Percentiles rank a stretch among this genome's conserved stretches.
Conservation (phyloP, 2,888 invertebrate species). For the Prosapia bicincta region DNA sequence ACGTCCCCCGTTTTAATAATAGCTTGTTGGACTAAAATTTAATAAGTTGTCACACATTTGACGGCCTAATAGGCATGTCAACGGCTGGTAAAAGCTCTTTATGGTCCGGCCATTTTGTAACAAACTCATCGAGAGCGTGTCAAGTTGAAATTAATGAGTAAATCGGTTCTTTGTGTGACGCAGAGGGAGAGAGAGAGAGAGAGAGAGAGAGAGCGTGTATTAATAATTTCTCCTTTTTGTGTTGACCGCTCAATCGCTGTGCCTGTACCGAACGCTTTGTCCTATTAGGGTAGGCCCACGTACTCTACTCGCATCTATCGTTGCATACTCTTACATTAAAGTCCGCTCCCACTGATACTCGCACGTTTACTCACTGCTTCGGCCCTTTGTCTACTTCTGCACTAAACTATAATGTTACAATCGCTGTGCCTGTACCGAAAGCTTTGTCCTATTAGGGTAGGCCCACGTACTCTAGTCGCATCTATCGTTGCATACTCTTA, state of each 20-base stretch:
- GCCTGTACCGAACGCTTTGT: not conserved
- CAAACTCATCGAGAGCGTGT: not conserved
- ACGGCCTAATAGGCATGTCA: not conserved
- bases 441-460: not conserved
- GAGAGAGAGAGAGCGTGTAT: not conserved
- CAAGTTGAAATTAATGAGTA: slow-evolving; percentile 2
- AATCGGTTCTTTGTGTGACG: not conserved
- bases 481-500: too few species aligned
- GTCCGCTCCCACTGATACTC: too few species aligned
- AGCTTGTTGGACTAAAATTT: not conserved
- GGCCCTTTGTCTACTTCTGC: too few species aligned
- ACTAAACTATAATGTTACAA: too few species aligned
- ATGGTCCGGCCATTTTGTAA: not conserved
- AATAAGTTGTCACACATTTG: not conserved
- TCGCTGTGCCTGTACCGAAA: not conserved
- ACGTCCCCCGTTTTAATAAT: not conserved
- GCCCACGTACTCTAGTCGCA: too few species aligned
- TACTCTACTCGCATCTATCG: too few species aligned
- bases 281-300: too few species aligned
- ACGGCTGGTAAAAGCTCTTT: not conserved
- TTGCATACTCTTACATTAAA: too few species aligned
- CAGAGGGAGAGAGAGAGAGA: too few species aligned
- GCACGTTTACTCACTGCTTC: too few species aligned
- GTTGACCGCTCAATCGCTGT: not conserved
- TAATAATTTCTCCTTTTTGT: slow-evolving; percentile 2